These are phyloP conservation scores for Temnothorax nylanderi DNA, from an alignment of 1,140 invertebrate genomes.

Conservation along the genomic window DNA sequence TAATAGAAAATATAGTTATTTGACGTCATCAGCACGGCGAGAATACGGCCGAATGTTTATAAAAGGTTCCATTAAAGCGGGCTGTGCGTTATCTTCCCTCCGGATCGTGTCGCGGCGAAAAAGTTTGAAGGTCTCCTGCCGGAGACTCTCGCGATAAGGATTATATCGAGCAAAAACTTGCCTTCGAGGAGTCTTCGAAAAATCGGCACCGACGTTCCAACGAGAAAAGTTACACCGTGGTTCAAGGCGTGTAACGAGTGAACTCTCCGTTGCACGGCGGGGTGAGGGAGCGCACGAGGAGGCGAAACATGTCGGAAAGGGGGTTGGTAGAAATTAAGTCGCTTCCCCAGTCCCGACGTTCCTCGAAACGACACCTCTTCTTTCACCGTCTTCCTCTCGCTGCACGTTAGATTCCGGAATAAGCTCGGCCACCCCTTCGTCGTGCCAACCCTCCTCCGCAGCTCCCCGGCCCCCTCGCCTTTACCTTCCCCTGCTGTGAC, in stretches of 20 bases:
- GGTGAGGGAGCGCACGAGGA: slow-evolving; percentile 42
- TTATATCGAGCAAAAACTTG: slow-evolving; percentile 48
- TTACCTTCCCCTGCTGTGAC: slow-evolving; percentile 50
- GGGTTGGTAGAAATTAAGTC: slow-evolving; percentile 83
- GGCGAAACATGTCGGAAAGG: slow-evolving; percentile 37
- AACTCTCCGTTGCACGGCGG: slow-evolving; percentile 52
- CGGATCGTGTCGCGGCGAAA: slow-evolving; percentile 34
- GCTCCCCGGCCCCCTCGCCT: slow-evolving; percentile 16
- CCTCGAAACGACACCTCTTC: slow-evolving; percentile 74
- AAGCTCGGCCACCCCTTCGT: slow-evolving; percentile 74
- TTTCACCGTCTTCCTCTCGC: slow-evolving; percentile 65
- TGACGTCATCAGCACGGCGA: not conserved
- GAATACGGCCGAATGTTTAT: slow-evolving; percentile 36
- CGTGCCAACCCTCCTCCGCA: slow-evolving; percentile 52
- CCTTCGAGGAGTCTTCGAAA: slow-evolving; percentile 47
- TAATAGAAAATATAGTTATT: not conserved
- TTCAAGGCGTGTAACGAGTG: slow-evolving; percentile 77
- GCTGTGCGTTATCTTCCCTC: slow-evolving; percentile 29
- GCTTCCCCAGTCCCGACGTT: slow-evolving; percentile 68
- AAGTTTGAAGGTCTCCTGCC: slow-evolving; percentile 23
- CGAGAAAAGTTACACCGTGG: slow-evolving; percentile 69
- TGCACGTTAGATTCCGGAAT: slow-evolving; percentile 83
- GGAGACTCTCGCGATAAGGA: slow-evolving; percentile 45
- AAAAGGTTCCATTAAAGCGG: slow-evolving; percentile 24
- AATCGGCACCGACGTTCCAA: slow-evolving; percentile 51